Evolutionary conservation across 2,888 invertebrate species (phyloP), one percentile per base, ranked within the genome.

Genomic region (Panopea generosa): DNA sequence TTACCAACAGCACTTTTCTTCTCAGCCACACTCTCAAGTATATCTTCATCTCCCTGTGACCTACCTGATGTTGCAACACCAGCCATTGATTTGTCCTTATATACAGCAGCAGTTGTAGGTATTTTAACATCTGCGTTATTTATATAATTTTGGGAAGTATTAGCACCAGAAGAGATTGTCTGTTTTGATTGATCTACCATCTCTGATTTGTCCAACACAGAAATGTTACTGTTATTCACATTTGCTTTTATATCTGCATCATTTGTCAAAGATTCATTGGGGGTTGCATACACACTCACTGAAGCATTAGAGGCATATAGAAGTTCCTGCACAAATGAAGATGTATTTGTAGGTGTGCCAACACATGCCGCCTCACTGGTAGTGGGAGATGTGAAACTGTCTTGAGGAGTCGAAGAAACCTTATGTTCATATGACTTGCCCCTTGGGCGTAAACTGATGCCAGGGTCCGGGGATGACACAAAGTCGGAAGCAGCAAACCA

Each of bases 281-380:
- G 70, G n/a, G 75, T 70, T 11, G 27, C 53, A 45, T 70, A 76
- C 24, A 76, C 50, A 55, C 75, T 76, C 14, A 33, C 63, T 14
- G 38, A 38, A 14, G 26, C 45, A 43, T 53, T 45, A 26, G 27
- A 6, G 14, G 4, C 52, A 52, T 24, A 24, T 14, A 7, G 9
- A 4, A 52, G 4, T 14, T 52, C 26, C 14, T 20, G 11, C 20
- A 20, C 14, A 7, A 24, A 26, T 47, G 49, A 2, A 7, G 4
- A 6, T 18, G 9, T 27, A 18, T 24, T 16, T 43, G 33, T 33
- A 4, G 45, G 45, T 4, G 45, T 45, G 6, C 45, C 45, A 9
- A 20, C 6, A 20, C 9, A 45, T 20, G 4, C 45, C 4, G 3
- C 6, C 3, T 45, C n/a, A 45, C 6, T 16, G 6, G 45, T 16